Evolutionary conservation across 2,797 vertebrate species (phyloP), one percentile per base, ranked within the genome.

Genomic region (Botia almorhae): DNA sequence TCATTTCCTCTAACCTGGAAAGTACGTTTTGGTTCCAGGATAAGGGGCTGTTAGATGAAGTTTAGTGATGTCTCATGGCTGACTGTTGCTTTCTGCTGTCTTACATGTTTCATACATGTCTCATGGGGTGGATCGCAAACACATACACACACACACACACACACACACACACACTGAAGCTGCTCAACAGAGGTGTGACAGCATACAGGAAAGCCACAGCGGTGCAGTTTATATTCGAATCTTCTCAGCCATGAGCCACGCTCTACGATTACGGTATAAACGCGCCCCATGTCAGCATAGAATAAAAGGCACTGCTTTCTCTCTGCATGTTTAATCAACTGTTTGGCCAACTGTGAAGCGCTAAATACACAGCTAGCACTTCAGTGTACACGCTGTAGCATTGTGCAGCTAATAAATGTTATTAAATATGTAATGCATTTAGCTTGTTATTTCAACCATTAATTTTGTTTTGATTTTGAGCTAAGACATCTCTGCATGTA

Each of bases 331-430:
- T 77, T 86, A 90, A 87, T 83, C 71, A 83, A 81, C 80, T 87
- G 87, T 89, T 87, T 80, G 79, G 81, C 78, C 86, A 88, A 89
- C 76, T 72, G 58, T 26, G 72, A 76, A 82, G 51, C 7, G 23
- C 74, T 67, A 74, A 74, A 69, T 60, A 39, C 74, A 69, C 55
- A 69, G 72, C 5, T 48, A 60, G 71, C 55, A 29, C 58, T 58
- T 36, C 58, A 21, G 56, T 64, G 21, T 60, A 16, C 58, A 39
- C 53, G 26, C 63, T 53, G 19, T 16, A 67, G 74, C 19, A 2
- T 3, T 76, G 50, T 55, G 51, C 4, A 21, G 19, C 60, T 67
- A 65, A 76, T 76, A 64, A 50, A 63, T 63, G 17, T 61, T 17
- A 26, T 61, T 29, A 39, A 8, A 5, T 39, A 61, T 16, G 56